Base-by-base conservation (phyloP, 2,797 vertebrate species). In the Macropodus opercularis region DNA sequence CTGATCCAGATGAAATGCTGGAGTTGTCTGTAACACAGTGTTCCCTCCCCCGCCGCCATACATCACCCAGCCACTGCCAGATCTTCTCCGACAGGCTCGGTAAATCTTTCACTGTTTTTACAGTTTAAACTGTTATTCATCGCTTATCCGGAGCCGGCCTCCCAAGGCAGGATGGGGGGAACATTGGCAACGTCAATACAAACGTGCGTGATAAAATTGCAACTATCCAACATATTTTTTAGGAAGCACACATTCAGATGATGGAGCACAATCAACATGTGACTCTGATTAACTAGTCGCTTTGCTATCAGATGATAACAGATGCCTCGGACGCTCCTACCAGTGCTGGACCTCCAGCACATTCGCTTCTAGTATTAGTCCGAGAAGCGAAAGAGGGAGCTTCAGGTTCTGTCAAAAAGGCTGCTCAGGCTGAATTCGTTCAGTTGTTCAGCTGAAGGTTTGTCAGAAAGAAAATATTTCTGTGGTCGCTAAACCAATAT, bases 101-200 rank as follows among this genome's bases (percentile, higher is more conserved):
- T 92, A 89, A 90, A 90, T 91, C 86, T 83, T 61, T 67, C 59
- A 29, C 63, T 60, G 40, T 75, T 90, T 90, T 88, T 79, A 85
- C 75, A 69, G 77, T 79, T 89, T 85, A 86, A 89, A 88, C 79
- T 85, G 73, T 72, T 79, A 78, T 77, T 86, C 81, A 85, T 75
- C 70, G 84, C 74, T 70, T 72, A 70, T 72, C 69, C 57, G 42
- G 43, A 77, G 59, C 59, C 59, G 51, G 70, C 66, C 57, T 72
- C 60, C 54, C 40, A 41, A 39, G 61, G 54, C 63, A 67, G 49
- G 17, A 39, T 41, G 73, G 39, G 38, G 58, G 54, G 60, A 53
- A 68, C 43, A 56, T 26, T 57, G 70, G 22, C 57, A 73, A 76
- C 51, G 63, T 52, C 55, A 44, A 32, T 10, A 29, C 27, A n/a